Conservation (phyloP, 2,113 vertebrate genomes). For the Percopsis transmontana region DNA sequence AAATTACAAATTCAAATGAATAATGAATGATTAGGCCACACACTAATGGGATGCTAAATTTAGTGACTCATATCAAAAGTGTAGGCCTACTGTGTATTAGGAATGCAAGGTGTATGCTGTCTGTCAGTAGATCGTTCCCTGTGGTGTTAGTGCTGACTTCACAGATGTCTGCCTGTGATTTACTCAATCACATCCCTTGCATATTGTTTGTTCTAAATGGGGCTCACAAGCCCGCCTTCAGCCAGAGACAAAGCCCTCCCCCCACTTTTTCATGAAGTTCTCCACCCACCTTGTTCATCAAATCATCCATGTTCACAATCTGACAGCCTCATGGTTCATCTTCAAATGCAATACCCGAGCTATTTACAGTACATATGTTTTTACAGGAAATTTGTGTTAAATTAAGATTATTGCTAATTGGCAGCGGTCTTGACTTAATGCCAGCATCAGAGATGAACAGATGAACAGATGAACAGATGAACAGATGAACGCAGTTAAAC, state of each 20-base stretch:
- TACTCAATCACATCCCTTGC: constrained; percentile 55
- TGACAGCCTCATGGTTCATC: constrained; percentile 37
- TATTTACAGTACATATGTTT: no score
- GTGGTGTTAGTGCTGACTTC: constrained; percentile 59
- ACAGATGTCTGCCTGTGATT: constrained; percentile 66
- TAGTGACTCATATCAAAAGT: constrained; percentile 34
- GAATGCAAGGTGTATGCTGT: constrained; percentile 49
- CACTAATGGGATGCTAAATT: constrained; percentile 61
- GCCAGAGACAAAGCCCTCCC: constrained; percentile 27
- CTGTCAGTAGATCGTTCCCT: constrained; percentile 45
- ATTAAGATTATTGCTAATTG: constrained; percentile 14
- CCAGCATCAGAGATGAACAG: constrained; percentile 6
- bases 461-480: neutral
- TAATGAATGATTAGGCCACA: constrained; percentile 39
- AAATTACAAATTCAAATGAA: constrained; percentile 42
- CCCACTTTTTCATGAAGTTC: constrained; percentile 18
- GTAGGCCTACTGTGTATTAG: constrained; percentile 37
- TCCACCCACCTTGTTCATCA: constrained; percentile 20
- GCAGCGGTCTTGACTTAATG: constrained; percentile 13
- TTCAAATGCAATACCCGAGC: neutral
- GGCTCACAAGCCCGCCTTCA: constrained; percentile 21
- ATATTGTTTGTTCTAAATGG: constrained; percentile 44
- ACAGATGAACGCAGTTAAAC: no score
- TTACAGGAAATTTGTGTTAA: neutral
- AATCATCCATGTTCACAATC: constrained; percentile 25